Base-by-base conservation (phyloP, 2,797 vertebrate genomes). In the Lagocephalus sceleratus region DNA sequence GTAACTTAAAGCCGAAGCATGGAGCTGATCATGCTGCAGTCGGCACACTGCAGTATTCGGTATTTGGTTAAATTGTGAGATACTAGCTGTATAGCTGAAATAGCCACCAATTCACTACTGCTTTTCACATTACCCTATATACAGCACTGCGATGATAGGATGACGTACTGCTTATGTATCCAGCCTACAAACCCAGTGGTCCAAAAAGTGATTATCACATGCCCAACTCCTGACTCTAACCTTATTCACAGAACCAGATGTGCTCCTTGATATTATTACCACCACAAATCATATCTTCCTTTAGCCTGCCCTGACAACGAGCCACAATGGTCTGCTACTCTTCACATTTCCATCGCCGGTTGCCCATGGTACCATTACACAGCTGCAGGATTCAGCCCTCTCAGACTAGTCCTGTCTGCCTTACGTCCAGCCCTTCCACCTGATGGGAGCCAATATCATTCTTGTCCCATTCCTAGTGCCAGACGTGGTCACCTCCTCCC, bases 401-500 rank as follows among this genome's bases (percentile, higher is more conserved):
- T 50, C 51, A 50, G 26, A 52, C 45, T 43, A 16, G 51, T 21
- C 51, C 40, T 53, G 42, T 66, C 67, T 78, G 72, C 49, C 54
- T 62, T 70, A 44, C 73, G 76, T 63, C 59, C 82, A 70, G 49
- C 61, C 63, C 50, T 52, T 72, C 77, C 68, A 77, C 72, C 74
- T 81, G 73, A 81, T 56, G 72, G 74, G 71, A 76, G 71, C 78
- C 78, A 72, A 58, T 66, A 46, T 62, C 54, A 63, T 60, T 67
- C 60, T 64, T 29, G 61, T 66, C 54, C 68, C 64, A 63, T 60
- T 73, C 60, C 68, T 57, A 21, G 39, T 63, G 48, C 57, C 73
- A 85, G 75, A 83, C 80, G 67, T 74, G 56, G 67, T 57, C 3
- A 54, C 73, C 57, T 72, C 73, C 76, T 67, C 66, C 57, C 64